phyloP scores from a whole-genome alignment of 2,797 vertebrate genomes.

The Buceros bicornis region DNA sequence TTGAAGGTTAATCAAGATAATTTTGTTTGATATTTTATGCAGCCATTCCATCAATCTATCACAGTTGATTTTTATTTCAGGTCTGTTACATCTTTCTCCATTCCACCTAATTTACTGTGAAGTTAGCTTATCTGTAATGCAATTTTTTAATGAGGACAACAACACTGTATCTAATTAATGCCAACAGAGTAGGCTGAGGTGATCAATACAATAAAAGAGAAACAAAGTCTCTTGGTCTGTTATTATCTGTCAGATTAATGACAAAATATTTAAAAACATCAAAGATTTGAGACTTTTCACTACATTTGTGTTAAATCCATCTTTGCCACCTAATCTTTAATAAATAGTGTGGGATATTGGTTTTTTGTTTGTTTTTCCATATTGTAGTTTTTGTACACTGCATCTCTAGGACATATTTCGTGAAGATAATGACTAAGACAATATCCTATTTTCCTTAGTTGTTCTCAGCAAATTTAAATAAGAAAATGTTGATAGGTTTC shows the following conservation, averaged over 20 bases:
- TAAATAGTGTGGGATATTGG: neutral
- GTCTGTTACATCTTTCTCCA: neutral
- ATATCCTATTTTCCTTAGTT: neutral
- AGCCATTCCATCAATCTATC: neutral
- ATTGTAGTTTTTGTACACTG: neutral
- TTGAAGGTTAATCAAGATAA: conserved; percentile 25
- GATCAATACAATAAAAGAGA: neutral
- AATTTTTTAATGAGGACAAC: neutral
- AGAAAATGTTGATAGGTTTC: neutral
- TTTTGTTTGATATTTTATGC: neutral
- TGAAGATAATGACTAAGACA: neutral
- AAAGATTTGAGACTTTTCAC: neutral
- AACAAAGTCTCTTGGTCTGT: neutral
- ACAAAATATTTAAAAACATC: neutral
- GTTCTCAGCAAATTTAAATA: neutral
- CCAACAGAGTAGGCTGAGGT: neutral
- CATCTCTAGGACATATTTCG: neutral
- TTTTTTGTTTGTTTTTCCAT: neutral
- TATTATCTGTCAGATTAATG: neutral
- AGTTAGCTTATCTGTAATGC: neutral
- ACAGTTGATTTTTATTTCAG: conserved; percentile 3
- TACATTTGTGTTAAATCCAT: neutral
- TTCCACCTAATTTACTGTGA: neutral
- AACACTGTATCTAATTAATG: neutral
- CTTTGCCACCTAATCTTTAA: neutral